Evolutionary conservation across 37 sponge, comb jelly and placozoan genomes (phyloP).

Genomic region (Ianthella basta): DNA sequence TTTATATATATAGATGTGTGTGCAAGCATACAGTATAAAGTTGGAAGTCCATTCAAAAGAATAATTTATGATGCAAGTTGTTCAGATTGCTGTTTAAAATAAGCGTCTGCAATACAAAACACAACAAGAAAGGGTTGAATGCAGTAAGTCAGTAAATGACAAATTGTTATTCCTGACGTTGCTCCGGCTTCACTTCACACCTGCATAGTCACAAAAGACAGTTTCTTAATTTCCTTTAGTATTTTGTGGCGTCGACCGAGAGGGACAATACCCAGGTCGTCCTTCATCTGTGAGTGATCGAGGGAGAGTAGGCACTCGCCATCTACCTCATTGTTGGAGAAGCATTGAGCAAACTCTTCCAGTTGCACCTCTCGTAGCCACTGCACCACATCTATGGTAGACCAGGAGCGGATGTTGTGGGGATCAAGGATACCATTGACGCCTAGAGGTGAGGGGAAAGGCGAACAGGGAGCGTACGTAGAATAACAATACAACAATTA

Average conservation of each 20-base stretch:
- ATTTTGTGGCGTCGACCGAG: slow-evolving; percentile 67
- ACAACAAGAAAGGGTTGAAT: no score
- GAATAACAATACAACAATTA: no score
- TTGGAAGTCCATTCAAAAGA: no score
- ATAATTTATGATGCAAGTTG: no score
- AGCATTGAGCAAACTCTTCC: slow-evolving; percentile 56
- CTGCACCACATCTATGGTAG: slow-evolving; percentile 61
- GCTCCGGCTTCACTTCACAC: no score
- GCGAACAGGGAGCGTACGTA: background rate
- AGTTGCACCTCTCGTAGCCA: slow-evolving; percentile 64
- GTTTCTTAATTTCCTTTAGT: slow-evolving; percentile 43
- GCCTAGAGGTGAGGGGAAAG: background rate
- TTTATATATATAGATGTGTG: no score
- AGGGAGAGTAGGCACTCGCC: slow-evolving; percentile 76
- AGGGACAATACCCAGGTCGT: slow-evolving; percentile 60
- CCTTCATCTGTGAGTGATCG: slow-evolving; percentile 61
- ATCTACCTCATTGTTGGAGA: slow-evolving; percentile 67
- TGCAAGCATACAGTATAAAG: no score
- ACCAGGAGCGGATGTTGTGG: slow-evolving; percentile 77
- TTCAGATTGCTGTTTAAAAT: no score
- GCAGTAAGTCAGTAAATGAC: no score
- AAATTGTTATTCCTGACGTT: no score
- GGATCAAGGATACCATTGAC: slow-evolving; percentile 65
- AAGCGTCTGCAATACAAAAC: no score
- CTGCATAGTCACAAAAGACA: background rate